Conservation (phyloP, 2,113 vertebrate genomes). For the Thomomys bottae region DNA sequence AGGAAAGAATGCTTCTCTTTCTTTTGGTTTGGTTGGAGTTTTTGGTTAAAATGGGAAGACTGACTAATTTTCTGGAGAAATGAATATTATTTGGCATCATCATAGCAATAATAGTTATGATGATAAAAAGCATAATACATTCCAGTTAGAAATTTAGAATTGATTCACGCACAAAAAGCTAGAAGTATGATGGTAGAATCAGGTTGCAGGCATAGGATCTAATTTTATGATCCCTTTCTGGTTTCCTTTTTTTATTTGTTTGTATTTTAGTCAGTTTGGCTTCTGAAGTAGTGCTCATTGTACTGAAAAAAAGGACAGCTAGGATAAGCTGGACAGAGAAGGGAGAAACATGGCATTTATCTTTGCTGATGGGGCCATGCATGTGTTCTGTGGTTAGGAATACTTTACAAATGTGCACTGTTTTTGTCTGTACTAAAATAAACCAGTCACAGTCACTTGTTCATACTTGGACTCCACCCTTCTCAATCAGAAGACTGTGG, state of each 20-base stretch:
- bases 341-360: background rate
- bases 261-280: background rate
- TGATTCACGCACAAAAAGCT: background rate
- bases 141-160: conserved; percentile 29
- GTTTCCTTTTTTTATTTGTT: too few relatives aligned
- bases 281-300: background rate
- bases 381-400: background rate
- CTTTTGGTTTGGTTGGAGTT: background rate
- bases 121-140: background rate
- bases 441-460: background rate
- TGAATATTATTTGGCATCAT: background rate
- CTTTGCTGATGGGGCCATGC: background rate
- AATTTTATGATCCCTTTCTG: background rate
- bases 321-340: background rate
- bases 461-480: background rate
- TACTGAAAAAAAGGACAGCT: background rate
- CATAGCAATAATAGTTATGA: background rate
- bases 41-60: background rate
- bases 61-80: background rate
- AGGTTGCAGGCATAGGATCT: background rate
- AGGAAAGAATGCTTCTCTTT: background rate
- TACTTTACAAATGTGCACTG: background rate
- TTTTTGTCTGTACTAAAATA: conserved; percentile 19
- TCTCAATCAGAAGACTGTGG: too few relatives aligned
- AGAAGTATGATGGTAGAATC: background rate